Conservation (phyloP, 2,113 vertebrate genomes). For the Jaculus jaculus region DNA sequence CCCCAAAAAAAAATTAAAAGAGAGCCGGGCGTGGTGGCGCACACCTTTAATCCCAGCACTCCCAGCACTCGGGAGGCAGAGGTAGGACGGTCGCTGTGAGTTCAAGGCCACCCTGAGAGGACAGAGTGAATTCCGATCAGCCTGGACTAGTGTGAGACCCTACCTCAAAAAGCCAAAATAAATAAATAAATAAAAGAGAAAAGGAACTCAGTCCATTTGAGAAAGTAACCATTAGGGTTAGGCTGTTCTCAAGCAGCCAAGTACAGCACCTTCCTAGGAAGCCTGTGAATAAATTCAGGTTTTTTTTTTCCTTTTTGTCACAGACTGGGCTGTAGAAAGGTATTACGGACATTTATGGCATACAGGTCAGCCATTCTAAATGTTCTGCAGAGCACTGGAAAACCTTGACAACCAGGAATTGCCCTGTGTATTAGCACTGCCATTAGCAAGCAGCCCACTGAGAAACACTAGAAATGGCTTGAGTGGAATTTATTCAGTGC, state of each 20-base stretch:
- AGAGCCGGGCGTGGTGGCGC: too few relatives aligned
- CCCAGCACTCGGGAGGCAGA: too few relatives aligned
- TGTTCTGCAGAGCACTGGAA: not conserved
- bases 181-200: not conserved
- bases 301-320: not conserved
- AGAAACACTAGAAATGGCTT: not conserved
- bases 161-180: not conserved
- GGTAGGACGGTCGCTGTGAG: too few relatives aligned
- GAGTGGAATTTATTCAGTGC: not conserved
- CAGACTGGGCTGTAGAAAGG: not conserved
- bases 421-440: not conserved
- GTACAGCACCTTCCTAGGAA: not conserved
- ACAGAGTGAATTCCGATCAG: rapidly evolving
- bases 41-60: too few relatives aligned
- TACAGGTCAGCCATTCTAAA: not conserved
- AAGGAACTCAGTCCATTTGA: not conserved
- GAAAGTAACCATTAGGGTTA: not conserved
- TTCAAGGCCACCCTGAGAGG: too few relatives aligned
- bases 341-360: not conserved
- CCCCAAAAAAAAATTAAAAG: too few relatives aligned
- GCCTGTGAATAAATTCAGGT: not conserved
- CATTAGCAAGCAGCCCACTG: not conserved
- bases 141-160: too few relatives aligned
- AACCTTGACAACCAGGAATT: not conserved
- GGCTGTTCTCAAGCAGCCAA: not conserved